Evolutionary conservation across 2,797 vertebrate species (phyloP).

Genomic region (Mionectes olivaceus): DNA sequence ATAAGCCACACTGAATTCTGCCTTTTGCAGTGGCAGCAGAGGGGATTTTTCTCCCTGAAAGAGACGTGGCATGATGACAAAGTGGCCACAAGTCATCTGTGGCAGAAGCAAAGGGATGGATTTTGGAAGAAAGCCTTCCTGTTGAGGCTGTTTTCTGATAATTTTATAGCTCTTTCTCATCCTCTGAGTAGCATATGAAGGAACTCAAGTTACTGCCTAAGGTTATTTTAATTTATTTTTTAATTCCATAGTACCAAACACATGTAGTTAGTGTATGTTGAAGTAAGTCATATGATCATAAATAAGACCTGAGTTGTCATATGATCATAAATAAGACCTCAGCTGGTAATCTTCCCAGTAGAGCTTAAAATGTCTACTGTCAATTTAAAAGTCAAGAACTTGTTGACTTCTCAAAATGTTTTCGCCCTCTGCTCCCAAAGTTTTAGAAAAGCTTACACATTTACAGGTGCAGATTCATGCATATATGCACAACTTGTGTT

Average conservation of each 20-base stretch:
- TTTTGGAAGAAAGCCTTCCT: neutral
- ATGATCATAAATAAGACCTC: neutral
- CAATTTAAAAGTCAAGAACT: neutral
- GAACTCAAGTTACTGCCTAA: neutral
- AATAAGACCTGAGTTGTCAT: neutral
- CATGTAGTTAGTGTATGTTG: neutral
- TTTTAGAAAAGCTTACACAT: neutral
- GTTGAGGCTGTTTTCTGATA: neutral
- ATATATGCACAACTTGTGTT: neutral
- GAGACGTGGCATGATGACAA: rapidly evolving
- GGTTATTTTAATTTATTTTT: neutral
- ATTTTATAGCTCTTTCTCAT: neutral
- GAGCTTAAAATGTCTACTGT: neutral
- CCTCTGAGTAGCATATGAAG: neutral
- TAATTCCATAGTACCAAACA: neutral
- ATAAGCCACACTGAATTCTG: neutral
- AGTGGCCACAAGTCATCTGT: neutral
- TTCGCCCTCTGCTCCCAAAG: neutral
- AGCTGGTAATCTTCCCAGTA: neutral
- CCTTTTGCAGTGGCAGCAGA: neutral
- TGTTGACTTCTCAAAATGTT: neutral
- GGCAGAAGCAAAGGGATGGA: neutral
- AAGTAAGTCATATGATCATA: neutral
- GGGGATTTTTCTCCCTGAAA: neutral
- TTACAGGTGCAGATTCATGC: neutral